Evolutionary conservation across 2,888 invertebrate genomes (phyloP).

Genomic region (Ceraclea dissimilis): DNA sequence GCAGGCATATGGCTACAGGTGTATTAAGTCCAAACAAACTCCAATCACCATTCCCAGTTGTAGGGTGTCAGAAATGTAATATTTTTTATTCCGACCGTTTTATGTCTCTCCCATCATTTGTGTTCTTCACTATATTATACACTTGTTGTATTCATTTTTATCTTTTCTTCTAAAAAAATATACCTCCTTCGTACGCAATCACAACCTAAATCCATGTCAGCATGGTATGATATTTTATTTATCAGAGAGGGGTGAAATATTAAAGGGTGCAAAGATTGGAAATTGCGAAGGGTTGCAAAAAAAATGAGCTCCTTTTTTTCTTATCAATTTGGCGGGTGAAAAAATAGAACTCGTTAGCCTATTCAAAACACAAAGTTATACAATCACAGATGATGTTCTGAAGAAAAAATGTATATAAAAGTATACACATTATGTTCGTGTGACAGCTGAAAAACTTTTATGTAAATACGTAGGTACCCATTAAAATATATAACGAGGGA

Average conservation of each 20-base stretch:
- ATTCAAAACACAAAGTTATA: conserved; percentile 1
- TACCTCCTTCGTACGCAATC: not conserved
- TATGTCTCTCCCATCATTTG: no score
- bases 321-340: not conserved
- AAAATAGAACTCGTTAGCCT: conserved; percentile 1
- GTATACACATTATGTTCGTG: not conserved
- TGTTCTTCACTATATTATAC: no score
- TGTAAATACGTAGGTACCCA: no score
- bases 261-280: conserved; percentile 1
- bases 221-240: not conserved
- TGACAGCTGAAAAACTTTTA: no score
- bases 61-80: no score
- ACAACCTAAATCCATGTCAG: not conserved
- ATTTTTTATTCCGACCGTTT: no score
- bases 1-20: no score
- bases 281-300: not conserved
- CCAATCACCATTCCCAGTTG: no score
- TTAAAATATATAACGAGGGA: no score
- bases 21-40: no score
- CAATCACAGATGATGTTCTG: not conserved
- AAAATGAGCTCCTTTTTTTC: not conserved
- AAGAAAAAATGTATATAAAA: not conserved
- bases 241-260: conserved; percentile 1
- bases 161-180: no score
- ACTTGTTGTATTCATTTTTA: no score